Conservation (phyloP, 1,140 invertebrate species). For the Mycetomoellerius zeteki region DNA sequence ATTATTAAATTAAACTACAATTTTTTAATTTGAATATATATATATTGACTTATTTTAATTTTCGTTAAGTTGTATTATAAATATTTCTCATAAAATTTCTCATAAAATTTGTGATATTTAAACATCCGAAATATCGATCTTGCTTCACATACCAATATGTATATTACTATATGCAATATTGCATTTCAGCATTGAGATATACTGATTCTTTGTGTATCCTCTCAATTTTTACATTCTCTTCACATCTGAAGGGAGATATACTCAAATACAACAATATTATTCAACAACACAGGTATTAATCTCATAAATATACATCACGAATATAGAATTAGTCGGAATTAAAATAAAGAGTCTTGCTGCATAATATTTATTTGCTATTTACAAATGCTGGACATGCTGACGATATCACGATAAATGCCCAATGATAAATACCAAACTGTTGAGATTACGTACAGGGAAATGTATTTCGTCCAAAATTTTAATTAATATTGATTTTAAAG, state of each 20-base stretch:
- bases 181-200: constrained; percentile 30
- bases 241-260: constrained; percentile 28
- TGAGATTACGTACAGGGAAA: constrained; percentile 29
- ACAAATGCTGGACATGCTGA: constrained; percentile 8
- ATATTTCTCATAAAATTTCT: constrained; percentile 24
- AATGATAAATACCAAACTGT: constrained; percentile 7
- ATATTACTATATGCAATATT: neutral
- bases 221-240: constrained; percentile 47
- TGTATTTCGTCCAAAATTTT: constrained; percentile 48
- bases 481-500: constrained; percentile 25
- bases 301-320: constrained; percentile 40
- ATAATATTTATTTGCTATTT: constrained; percentile 34
- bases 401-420: neutral
- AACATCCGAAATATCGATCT: constrained; percentile 19
- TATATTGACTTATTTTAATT: constrained; percentile 17
- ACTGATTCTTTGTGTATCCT: constrained; percentile 4
- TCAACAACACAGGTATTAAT: constrained; percentile 25
- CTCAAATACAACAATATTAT: constrained; percentile 45
- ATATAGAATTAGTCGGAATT: constrained; percentile 23
- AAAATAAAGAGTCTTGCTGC: constrained; percentile 15
- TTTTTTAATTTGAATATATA: constrained; percentile 22
- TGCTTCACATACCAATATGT: constrained; percentile 24
- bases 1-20: constrained; percentile 22
- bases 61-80: constrained; percentile 4
- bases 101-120: constrained; percentile 45